Conservation (phyloP, 2,888 invertebrate species). For the Lasiommata megera region DNA sequence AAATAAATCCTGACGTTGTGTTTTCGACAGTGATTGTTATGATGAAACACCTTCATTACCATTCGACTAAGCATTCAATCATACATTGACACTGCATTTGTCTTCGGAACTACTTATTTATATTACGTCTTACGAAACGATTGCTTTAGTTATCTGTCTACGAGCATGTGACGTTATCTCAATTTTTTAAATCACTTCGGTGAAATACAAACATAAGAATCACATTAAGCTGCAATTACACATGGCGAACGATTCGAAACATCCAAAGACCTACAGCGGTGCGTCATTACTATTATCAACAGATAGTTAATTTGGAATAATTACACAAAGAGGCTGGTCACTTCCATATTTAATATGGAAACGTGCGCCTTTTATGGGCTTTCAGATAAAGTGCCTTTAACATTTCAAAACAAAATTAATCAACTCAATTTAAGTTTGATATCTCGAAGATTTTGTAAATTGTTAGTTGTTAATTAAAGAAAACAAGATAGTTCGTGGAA, state of each 20-base stretch:
- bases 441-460: too few species aligned
- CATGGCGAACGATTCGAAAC: constrained; percentile 18
- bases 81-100: too few species aligned
- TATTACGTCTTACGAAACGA: not conserved
- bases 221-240: constrained; percentile 25
- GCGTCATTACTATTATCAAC: constrained; percentile 26
- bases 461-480: too few species aligned
- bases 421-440: constrained; percentile 7
- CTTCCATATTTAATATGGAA: constrained; percentile 20
- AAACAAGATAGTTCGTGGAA: too few species aligned
- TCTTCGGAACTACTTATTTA: not conserved
- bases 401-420: constrained; percentile 15
- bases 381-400: constrained; percentile 17
- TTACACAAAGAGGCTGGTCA: constrained; percentile 22
- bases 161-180: not conserved
- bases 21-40: constrained; percentile 38
- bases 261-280: constrained; percentile 28
- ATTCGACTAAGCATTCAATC: too few species aligned
- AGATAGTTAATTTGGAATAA: constrained; percentile 26
- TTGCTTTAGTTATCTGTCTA: constrained; percentile 1
- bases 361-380: constrained; percentile 23
- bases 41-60: constrained; percentile 27
- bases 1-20: constrained; percentile 52
- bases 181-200: constrained; percentile 15
- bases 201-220: constrained; percentile 16